Conservation (phyloP, 2,113 vertebrate genomes). For the Tragelaphus scriptus region DNA sequence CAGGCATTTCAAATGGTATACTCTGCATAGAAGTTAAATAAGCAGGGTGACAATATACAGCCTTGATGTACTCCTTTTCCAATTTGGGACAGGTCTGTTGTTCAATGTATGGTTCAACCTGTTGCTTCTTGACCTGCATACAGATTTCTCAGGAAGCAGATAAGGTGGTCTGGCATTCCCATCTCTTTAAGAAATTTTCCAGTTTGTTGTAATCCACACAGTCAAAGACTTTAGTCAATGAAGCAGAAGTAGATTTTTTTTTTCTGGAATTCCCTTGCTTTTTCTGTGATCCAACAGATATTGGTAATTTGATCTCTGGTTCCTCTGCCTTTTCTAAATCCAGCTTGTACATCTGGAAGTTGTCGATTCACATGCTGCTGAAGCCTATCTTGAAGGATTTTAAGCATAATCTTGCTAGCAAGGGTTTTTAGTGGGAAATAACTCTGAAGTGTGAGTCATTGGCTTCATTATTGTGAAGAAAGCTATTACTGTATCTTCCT, state of each 20-base stretch:
- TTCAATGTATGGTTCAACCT: not conserved
- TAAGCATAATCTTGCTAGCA: not conserved
- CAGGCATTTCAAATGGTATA: not conserved
- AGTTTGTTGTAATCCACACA: not conserved
- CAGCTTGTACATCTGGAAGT: not conserved
- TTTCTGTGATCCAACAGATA: not conserved
- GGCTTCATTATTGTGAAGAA: not conserved
- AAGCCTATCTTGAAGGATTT: not conserved
- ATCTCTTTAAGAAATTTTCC: not conserved
- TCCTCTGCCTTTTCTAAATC: not conserved
- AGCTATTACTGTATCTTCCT: not conserved
- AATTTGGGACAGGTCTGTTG: not conserved
- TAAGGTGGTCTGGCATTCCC: not conserved
- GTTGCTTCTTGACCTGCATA: not conserved
- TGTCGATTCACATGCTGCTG: not conserved
- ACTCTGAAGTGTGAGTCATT: not conserved
- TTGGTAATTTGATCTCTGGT: not conserved
- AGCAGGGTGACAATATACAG: not conserved
- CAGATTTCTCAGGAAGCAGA: not conserved
- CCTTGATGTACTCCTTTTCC: not conserved
- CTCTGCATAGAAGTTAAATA: not conserved
- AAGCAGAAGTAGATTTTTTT: not conserved
- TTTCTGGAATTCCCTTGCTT: not conserved
- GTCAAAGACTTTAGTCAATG: not conserved
- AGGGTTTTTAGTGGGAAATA: not conserved